A percentile compares a stretch with the other conserved stretches of the same genome.
phyloP scores from a whole-genome alignment of 2,797 vertebrate species.

The Caiman crocodilus region DNA sequence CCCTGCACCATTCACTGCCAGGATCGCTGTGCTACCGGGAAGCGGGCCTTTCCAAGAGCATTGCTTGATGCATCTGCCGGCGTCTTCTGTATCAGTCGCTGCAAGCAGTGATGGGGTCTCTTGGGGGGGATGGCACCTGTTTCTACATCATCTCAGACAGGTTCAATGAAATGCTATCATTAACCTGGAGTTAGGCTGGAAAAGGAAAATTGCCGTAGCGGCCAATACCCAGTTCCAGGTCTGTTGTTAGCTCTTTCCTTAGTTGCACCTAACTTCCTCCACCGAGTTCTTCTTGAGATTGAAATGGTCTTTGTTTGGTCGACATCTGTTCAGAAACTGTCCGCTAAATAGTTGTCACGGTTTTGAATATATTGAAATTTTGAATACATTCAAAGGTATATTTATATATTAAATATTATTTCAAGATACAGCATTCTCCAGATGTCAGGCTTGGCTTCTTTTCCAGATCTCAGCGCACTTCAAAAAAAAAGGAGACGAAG shows the following conservation, averaged over 20 bases:
- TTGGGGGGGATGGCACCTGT: not conserved
- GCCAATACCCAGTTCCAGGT: not conserved
- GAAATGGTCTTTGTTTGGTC: not conserved
- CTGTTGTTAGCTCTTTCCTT: not conserved
- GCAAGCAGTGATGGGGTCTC: not conserved
- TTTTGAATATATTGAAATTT: not conserved
- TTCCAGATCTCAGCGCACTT: not conserved
- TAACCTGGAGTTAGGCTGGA: not conserved
- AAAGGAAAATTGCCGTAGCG: not conserved
- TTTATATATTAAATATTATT: no score
- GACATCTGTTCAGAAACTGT: not conserved
- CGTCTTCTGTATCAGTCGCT: not conserved
- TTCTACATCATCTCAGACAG: not conserved
- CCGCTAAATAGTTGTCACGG: not conserved
- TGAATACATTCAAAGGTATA: no score
- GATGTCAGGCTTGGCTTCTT: not conserved
- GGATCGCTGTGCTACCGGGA: no score
- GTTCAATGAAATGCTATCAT: not conserved
- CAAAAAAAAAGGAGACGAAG: no score
- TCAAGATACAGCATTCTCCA: no score
- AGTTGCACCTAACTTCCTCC: not conserved
- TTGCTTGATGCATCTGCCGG: no score
- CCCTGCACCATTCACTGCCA: no score
- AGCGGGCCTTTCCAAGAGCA: no score
- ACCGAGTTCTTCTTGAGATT: not conserved